A percentile compares a stretch with the other conserved stretches of the same genome.
phyloP scores from a whole-genome alignment of 2,888 invertebrate genomes.

The Epirrhoe tristata region DNA sequence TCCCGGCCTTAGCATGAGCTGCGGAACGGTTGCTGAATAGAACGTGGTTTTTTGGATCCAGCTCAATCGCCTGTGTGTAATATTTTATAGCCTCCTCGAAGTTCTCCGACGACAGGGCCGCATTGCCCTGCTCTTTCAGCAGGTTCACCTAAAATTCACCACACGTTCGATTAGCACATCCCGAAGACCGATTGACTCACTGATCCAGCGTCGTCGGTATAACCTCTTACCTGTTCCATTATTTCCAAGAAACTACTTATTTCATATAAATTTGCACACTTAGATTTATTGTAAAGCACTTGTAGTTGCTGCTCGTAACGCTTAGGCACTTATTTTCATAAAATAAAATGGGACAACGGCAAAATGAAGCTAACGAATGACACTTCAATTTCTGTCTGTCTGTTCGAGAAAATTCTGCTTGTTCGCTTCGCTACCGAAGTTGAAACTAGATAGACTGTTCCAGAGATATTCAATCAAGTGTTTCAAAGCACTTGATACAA shows the following conservation, averaged over 20 bases:
- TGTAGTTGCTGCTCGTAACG: constrained; percentile 26
- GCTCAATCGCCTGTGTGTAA: constrained; percentile 92
- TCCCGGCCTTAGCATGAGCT: constrained; percentile 92
- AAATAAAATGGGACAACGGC: constrained; percentile 16
- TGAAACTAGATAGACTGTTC: constrained; percentile 38
- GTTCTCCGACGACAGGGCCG: constrained; percentile 91
- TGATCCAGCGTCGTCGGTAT: constrained; percentile 53
- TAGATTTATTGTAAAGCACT: constrained; percentile 37
- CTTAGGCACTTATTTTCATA: constrained; percentile 18
- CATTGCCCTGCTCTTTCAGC: constrained; percentile 95
- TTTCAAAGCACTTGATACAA: neutral
- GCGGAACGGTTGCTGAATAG: constrained; percentile 96
- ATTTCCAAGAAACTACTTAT: constrained; percentile 49
- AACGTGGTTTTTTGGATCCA: constrained; percentile 94
- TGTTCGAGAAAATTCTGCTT: constrained; percentile 80
- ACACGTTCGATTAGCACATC: constrained; percentile 34
- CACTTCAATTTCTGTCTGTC: constrained; percentile 81
- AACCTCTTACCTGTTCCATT: constrained; percentile 83
- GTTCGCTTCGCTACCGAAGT: constrained; percentile 38
- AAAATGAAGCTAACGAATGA: constrained; percentile 54
- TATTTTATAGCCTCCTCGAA: constrained; percentile 91
- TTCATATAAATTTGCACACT: constrained; percentile 36
- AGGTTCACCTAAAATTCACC: constrained; percentile 88
- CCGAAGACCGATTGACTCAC: constrained; percentile 42
- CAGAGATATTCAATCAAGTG: constrained; percentile 24